These are phyloP conservation scores for Proteles cristata DNA, from an alignment of 2,113 vertebrate species.

Conservation along the genomic window DNA sequence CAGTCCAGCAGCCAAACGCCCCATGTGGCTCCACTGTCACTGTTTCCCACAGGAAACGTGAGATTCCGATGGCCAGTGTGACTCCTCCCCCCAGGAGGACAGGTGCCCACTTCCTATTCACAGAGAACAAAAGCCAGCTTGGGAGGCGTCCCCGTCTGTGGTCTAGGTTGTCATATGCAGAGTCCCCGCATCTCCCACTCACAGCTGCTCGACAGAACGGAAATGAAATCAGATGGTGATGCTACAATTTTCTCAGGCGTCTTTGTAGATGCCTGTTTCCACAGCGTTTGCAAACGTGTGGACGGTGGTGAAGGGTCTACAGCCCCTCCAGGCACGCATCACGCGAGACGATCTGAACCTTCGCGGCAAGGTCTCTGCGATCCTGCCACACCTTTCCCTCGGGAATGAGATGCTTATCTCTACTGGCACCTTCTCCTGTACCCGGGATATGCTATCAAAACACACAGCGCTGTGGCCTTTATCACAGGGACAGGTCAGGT, in stretches of 20 bases:
- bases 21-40: background rate
- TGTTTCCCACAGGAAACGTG: background rate
- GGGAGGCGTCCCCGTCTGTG: too few relatives aligned
- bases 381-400: background rate
- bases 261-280: too few relatives aligned
- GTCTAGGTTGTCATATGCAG: too few relatives aligned
- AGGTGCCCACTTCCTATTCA: background rate
- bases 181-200: background rate
- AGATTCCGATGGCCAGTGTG: fast-evolving
- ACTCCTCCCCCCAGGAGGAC: background rate
- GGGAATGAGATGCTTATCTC: fast-evolving
- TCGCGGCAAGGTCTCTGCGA: background rate
- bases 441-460: background rate
- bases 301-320: fast-evolving
- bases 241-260: fast-evolving
- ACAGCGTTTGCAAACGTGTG: background rate
- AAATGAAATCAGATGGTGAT: background rate
- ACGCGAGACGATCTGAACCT: background rate
- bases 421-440: background rate
- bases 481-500: background rate
- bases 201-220: background rate
- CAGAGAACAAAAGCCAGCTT: background rate
- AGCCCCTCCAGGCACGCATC: background rate
- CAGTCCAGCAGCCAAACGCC: background rate
- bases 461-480: background rate